Percentiles rank a stretch among this genome's conserved stretches.
phyloP scores from a whole-genome alignment of 1,140 invertebrate species.

The Schmidtea mediterranea region DNA sequence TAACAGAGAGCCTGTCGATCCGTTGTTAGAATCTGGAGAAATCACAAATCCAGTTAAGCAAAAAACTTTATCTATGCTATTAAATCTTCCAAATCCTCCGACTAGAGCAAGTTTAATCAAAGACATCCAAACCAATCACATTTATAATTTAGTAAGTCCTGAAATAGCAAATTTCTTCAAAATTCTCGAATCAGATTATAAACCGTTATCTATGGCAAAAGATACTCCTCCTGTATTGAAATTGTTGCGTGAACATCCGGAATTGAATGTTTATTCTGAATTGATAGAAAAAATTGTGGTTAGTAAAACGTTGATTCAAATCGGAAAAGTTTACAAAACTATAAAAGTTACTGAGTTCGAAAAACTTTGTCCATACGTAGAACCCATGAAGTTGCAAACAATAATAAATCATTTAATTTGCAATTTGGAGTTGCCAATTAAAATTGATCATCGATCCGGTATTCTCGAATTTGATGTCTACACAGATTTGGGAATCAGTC shows the following conservation, averaged over 20 bases:
- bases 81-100: conserved; percentile 61
- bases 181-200: conserved; percentile 72
- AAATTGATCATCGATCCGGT: conserved; percentile 48
- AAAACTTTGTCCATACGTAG: conserved; percentile 54
- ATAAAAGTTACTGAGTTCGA: conserved; percentile 57
- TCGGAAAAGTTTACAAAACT: conserved; percentile 75
- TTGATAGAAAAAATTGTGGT: conserved; percentile 67
- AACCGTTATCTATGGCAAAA: conserved; percentile 58
- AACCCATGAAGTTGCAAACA: conserved; percentile 54
- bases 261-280: conserved; percentile 43
- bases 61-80: conserved; percentile 54
- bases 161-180: conserved; percentile 68
- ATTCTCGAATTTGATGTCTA: conserved; percentile 1
- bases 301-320: conserved; percentile 48
- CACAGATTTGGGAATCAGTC: neutral
- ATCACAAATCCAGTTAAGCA: conserved; percentile 65
- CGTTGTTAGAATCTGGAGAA: conserved; percentile 82
- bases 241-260: conserved; percentile 24
- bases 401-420: conserved; percentile 72
- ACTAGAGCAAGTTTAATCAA: conserved; percentile 57
- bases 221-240: conserved; percentile 24
- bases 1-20: conserved; percentile 73
- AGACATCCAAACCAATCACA: conserved; percentile 39
- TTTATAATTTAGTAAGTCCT: conserved; percentile 34
- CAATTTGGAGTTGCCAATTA: conserved; percentile 64